Conservation (phyloP, 2,888 invertebrate species). For the Iselma pallidipennis region DNA sequence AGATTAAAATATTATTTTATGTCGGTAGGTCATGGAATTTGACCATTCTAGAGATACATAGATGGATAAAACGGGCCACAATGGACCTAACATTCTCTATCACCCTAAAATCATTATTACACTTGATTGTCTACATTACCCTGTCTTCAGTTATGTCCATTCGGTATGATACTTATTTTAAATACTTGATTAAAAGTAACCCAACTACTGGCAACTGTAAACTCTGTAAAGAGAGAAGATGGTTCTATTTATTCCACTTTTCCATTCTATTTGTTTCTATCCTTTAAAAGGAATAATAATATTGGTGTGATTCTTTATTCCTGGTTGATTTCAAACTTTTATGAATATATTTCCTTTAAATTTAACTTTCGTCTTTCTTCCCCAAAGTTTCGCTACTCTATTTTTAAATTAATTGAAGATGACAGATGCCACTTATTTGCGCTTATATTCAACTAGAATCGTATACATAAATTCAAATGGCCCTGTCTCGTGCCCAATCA, state of each 20-base stretch:
- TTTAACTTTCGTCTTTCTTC: background rate
- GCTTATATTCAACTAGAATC: background rate
- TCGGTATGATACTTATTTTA: no score
- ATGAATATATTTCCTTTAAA: background rate
- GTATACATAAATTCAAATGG: background rate
- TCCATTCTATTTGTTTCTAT: background rate
- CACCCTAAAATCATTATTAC: background rate
- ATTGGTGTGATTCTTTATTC: background rate
- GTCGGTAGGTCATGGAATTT: background rate
- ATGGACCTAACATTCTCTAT: background rate
- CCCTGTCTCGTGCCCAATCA: background rate
- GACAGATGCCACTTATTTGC: background rate
- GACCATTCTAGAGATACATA: background rate
- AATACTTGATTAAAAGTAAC: no score
- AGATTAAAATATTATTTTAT: slow-evolving; percentile 24
- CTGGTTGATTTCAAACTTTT: background rate
- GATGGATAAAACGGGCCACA: background rate
- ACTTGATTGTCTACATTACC: background rate
- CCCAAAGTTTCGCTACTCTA: background rate
- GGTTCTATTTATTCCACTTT: background rate
- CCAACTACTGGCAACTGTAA: no score
- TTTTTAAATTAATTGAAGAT: background rate
- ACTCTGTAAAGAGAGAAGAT: no score
- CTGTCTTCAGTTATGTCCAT: no score
- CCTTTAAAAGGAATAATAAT: background rate